Percentiles rank a stretch among this genome's conserved stretches.
phyloP scores from a whole-genome alignment of 2,797 vertebrate genomes.

The Channallabes apus region DNA sequence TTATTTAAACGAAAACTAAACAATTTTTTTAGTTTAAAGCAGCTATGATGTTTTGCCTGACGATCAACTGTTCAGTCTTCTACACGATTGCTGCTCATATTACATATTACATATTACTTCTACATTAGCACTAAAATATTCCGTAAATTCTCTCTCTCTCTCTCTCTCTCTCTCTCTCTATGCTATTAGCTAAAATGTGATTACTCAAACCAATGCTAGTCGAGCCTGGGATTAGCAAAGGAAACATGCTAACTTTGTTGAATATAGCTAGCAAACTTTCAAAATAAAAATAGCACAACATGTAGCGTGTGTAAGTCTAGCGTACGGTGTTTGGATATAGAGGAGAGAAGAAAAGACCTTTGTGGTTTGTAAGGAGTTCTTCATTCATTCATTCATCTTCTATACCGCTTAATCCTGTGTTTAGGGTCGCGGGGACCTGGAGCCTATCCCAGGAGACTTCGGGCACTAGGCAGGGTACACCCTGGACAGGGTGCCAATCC shows the following conservation, averaged over 20 bases:
- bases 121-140: not conserved
- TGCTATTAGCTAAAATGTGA: not conserved
- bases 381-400: no score
- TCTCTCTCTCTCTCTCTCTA: no score
- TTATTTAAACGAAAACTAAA: not conserved
- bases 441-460: no score
- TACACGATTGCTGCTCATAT: not conserved
- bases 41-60: not conserved
- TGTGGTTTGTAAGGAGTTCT: not conserved
- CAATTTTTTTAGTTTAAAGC: not conserved
- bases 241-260: not conserved
- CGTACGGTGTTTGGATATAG: not conserved
- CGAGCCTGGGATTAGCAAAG: not conserved
- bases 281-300: not conserved
- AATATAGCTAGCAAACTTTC: not conserved
- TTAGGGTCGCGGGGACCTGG: no score
- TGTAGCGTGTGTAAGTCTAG: not conserved
- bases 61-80: not conserved
- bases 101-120: no score
- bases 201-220: not conserved
- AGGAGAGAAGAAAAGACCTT: not conserved
- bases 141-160: not conserved
- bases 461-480: no score
- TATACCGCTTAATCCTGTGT: no score
- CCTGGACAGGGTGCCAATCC: no score